These are phyloP conservation scores for Batillaria attramentaria DNA, from an alignment of 1,140 invertebrate species.

Conservation along the genomic window DNA sequence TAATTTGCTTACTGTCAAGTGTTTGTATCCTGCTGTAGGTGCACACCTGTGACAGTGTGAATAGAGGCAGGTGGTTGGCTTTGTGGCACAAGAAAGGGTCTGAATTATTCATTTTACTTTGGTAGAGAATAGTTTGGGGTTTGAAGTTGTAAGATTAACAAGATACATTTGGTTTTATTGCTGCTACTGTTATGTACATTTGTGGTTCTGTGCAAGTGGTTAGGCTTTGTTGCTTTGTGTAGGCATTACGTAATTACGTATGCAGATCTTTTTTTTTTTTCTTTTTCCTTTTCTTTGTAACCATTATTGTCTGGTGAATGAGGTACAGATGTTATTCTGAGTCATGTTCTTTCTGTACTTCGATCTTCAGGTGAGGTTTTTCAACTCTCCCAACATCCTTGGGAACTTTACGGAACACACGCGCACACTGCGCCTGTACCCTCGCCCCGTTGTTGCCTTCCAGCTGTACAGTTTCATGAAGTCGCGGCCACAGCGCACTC, in stretches of 20 bases:
- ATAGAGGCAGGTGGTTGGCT: too few species aligned
- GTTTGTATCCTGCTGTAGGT: too few species aligned
- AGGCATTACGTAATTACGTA: neutral
- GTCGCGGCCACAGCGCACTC: conserved; percentile 86
- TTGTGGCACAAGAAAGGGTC: too few species aligned
- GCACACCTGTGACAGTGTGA: too few species aligned
- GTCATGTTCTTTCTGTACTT: neutral
- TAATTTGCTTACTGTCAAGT: too few species aligned
- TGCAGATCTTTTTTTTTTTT: neutral
- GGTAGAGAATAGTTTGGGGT: too few species aligned
- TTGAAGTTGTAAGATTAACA: too few species aligned
- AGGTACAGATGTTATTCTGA: conserved; percentile 14
- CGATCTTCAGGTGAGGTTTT: conserved; percentile 87
- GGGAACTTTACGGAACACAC: conserved; percentile 99
- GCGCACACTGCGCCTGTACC: conserved; percentile 94
- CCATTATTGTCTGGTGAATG: neutral
- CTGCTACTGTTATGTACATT: neutral
- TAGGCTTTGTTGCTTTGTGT: neutral
- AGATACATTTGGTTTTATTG: too few species aligned
- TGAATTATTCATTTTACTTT: too few species aligned
- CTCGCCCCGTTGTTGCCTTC: conserved; percentile 97
- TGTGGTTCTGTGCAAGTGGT: neutral
- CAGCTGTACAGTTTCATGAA: conserved; percentile 98
- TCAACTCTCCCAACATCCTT: conserved; percentile 96
- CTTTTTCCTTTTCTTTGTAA: neutral